A percentile compares a stretch with the other conserved stretches of the same genome.
These are phyloP conservation scores for Hormaphis cornu DNA, from an alignment of 1,140 invertebrate species.

Conservation along the genomic window DNA sequence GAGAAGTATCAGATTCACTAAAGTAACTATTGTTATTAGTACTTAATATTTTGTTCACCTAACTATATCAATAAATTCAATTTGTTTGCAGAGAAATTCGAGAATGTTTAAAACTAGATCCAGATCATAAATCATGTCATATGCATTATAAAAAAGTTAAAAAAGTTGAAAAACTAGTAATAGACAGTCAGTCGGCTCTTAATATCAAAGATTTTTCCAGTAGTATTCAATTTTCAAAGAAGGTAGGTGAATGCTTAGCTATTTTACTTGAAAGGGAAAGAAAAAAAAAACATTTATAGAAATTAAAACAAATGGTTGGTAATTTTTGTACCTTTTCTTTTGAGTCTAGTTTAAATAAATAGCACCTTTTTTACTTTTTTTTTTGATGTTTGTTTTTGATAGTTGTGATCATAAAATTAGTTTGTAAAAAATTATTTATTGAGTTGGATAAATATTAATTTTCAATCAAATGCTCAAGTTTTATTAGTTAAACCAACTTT, in stretches of 20 bases:
- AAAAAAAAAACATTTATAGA: too few relatives aligned
- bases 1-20: conserved; percentile 82
- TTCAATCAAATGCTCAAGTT: too few relatives aligned
- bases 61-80: background rate
- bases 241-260: conserved; percentile 48
- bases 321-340: too few relatives aligned
- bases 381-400: too few relatives aligned
- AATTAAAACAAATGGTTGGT: too few relatives aligned
- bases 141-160: conserved; percentile 96
- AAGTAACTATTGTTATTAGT: conserved; percentile 55
- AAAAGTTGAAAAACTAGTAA: conserved; percentile 81
- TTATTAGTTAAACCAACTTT: too few relatives aligned
- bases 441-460: too few relatives aligned
- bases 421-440: too few relatives aligned
- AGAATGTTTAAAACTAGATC: conserved; percentile 95
- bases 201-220: conserved; percentile 60
- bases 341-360: too few relatives aligned
- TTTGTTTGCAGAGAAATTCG: conserved; percentile 67
- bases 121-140: conserved; percentile 92
- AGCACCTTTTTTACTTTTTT: too few relatives aligned
- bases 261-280: too few relatives aligned
- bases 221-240: conserved; percentile 65
- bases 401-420: too few relatives aligned
- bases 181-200: conserved; percentile 59
- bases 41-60: conserved; percentile 36